Conservation (phyloP, 2,797 vertebrate species). For the Dendrocincla fuliginosa region DNA sequence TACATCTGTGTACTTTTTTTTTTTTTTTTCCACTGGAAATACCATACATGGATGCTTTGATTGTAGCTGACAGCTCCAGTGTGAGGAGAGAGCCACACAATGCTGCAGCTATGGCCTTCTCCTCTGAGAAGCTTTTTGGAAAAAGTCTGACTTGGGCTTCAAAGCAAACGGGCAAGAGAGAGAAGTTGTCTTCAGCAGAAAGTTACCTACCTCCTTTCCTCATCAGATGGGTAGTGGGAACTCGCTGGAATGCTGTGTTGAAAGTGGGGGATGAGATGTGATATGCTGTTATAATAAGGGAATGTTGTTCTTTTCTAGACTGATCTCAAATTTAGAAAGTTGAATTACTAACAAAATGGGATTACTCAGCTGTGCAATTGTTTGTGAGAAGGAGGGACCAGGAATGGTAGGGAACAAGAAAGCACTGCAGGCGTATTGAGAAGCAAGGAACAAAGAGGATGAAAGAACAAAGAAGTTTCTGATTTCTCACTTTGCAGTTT, state of each 20-base stretch:
- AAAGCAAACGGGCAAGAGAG: not conserved
- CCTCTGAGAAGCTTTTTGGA: not conserved
- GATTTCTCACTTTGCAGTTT: not conserved
- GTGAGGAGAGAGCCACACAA: not conserved
- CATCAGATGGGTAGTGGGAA: slow-evolving; percentile 36
- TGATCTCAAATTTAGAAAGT: slow-evolving; percentile 52
- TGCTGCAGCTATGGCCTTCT: not conserved
- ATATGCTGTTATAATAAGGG: slow-evolving; percentile 53
- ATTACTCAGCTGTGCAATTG: slow-evolving; percentile 15
- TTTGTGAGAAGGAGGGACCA: not conserved
- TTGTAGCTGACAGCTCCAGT: slow-evolving; percentile 51
- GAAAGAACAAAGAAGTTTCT: not conserved
- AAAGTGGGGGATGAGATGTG: slow-evolving; percentile 63
- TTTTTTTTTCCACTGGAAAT: slow-evolving; percentile 69
- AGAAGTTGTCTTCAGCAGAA: not conserved
- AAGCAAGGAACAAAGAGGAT: not conserved
- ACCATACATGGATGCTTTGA: slow-evolving; percentile 61
- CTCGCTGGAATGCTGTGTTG: slow-evolving; percentile 42
- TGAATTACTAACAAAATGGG: not conserved
- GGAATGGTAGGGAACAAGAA: not conserved
- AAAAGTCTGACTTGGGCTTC: not conserved
- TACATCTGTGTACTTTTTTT: slow-evolving; percentile 77
- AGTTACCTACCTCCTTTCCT: slow-evolving; percentile 33
- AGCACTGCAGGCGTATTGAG: not conserved
- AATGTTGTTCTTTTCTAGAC: slow-evolving; percentile 59